These are phyloP conservation scores for Otus sunia DNA, from an alignment of 2,113 vertebrate species.

Conservation along the genomic window DNA sequence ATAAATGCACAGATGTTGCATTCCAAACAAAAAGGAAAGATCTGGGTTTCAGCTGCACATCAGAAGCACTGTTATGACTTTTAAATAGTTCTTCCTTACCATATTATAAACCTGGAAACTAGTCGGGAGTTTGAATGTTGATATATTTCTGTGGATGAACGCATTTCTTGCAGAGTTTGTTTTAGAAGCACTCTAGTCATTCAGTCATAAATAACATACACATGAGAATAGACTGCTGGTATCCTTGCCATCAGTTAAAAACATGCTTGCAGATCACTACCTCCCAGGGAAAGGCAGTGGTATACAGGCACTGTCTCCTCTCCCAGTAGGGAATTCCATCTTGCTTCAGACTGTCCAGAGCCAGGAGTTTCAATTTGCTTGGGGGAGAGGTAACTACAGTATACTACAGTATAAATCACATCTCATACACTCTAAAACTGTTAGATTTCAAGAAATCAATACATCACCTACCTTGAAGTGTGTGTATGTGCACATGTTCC, in stretches of 20 bases:
- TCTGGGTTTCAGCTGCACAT: background rate
- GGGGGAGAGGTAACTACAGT: background rate
- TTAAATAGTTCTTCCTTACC: background rate
- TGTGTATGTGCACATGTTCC: background rate
- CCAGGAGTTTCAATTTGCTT: background rate
- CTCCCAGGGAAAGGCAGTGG: background rate
- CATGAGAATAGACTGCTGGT: constrained; percentile 37
- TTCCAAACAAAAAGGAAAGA: background rate
- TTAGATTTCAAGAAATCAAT: background rate
- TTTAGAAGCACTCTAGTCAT: constrained; percentile 41
- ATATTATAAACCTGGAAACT: background rate
- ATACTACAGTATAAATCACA: background rate
- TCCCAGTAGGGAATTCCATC: background rate
- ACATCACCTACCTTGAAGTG: background rate
- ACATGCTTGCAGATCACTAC: background rate
- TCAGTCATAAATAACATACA: constrained; percentile 42
- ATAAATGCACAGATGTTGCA: background rate
- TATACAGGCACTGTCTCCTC: background rate
- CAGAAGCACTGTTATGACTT: background rate
- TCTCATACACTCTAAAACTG: background rate
- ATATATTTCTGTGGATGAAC: constrained; percentile 11
- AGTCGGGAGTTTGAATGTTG: background rate
- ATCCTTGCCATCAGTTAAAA: constrained; percentile 52
- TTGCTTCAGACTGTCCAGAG: background rate
- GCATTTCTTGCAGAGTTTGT: background rate